Conservation (phyloP, 2,888 invertebrate species). For the Iphiclides podalirius region DNA sequence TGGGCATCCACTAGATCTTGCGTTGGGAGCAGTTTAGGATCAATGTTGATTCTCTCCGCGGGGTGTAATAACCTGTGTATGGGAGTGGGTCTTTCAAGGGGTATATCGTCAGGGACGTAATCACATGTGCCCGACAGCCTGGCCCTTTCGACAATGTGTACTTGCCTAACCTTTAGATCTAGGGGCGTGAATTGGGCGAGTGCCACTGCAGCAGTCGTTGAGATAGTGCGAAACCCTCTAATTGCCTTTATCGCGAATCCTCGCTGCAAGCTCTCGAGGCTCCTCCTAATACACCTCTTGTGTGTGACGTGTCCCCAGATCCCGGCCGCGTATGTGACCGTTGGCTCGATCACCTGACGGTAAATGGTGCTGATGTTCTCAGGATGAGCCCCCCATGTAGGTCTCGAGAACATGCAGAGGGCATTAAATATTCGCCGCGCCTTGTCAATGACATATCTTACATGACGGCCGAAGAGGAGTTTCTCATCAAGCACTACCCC, state of each 20-base stretch:
- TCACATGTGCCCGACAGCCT: background rate
- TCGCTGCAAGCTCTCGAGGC: background rate
- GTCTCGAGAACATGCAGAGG: background rate
- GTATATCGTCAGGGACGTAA: background rate
- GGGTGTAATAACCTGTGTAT: too few relatives aligned
- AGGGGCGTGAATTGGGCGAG: background rate
- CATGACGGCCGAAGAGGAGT: too few relatives aligned
- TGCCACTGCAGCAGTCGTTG: background rate
- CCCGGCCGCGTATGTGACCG: background rate
- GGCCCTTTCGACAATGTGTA: too few relatives aligned
- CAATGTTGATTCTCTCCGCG: background rate
- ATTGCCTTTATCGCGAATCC: constrained; percentile 8
- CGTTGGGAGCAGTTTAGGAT: too few relatives aligned
- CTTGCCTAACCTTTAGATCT: background rate
- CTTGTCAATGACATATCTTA: too few relatives aligned
- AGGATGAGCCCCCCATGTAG: constrained; percentile 1
- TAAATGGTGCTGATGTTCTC: constrained; percentile 1
- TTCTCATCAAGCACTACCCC: constrained; percentile 22
- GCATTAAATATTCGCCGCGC: background rate
- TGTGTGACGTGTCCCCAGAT: background rate
- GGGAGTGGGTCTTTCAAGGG: too few relatives aligned
- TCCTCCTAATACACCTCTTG: background rate
- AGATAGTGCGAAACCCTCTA: background rate
- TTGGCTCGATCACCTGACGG: constrained; percentile 1
- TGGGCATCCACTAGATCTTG: too few relatives aligned